Evolutionary conservation across 2,113 vertebrate genomes (phyloP), one percentile per base, ranked within the genome.

Genomic region (Rafetus swinhoei): DNA sequence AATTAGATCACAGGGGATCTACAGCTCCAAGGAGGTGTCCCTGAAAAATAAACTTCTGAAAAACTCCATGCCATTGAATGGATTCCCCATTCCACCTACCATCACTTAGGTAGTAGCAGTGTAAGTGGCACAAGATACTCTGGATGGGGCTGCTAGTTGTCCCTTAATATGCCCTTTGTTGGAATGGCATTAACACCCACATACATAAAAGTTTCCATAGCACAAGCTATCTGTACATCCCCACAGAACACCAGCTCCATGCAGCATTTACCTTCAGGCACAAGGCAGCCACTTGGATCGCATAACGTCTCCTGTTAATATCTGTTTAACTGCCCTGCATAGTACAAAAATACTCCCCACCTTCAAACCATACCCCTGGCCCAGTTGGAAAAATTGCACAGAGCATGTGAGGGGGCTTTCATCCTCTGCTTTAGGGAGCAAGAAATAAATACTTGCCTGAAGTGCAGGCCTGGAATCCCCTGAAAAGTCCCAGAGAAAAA

Each of bases 401-500:
- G 92, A 56, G 88, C 82, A 91, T 3, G 53, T 88, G 93, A 88
- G 82, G 77, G 84, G 81, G 89, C 95, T 95, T 94, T 96, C 72
- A 93, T 96, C 92, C 92, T 83, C 81, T 2, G 72, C 97, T 97
- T 96, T 95, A 87, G 95, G 93, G 92, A 92, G 92, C 90, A 88
- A 93, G 89, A 94, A 93, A 94, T 95, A 96, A 96, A 96, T 97
- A 95, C 97, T 97, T 97, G 96, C 85, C 85, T 69, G 0, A 90
- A 96, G 90, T 60, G 81, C 90, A 93, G 96, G 88, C 60, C 93
- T 94, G 93, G 93, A 95, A 93, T 97, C 96, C 32, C 94, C 94
- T 97, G 94, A 95, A 95, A 3, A 94, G 79, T 89, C 94, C 88
- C 93, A 79, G 95, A 93, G 95, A 94, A 96, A 93, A 94, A 93